Conservation (phyloP, 2,113 vertebrate genomes). For the Tetrao urogallus region DNA sequence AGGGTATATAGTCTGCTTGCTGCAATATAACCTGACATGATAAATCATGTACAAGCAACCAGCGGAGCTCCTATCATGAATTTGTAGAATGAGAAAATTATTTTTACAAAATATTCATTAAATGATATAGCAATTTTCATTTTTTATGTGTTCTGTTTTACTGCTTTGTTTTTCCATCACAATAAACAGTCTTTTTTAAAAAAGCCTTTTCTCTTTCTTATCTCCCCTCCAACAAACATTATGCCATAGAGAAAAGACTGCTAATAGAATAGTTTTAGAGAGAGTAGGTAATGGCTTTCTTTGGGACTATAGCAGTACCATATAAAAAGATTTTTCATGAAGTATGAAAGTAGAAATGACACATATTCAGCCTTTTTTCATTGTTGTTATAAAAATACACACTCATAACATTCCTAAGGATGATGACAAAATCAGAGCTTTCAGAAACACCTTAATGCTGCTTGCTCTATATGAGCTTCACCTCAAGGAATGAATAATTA, state of each 20-base stretch:
- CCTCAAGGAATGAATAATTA: neutral
- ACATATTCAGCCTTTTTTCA: neutral
- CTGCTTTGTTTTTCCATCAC: slow-evolving; percentile 46
- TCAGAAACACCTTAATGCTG: neutral
- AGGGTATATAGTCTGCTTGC: slow-evolving; percentile 66
- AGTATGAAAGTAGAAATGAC: neutral
- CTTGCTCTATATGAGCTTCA: neutral
- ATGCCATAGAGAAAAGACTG: slow-evolving; percentile 5
- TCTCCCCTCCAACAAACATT: slow-evolving; percentile 9
- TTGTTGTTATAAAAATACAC: neutral
- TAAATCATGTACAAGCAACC: slow-evolving; percentile 62
- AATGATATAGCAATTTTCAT: slow-evolving; percentile 60
- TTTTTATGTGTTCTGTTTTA: slow-evolving; percentile 59
- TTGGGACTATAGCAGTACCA: neutral
- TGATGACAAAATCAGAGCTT: slow-evolving; percentile 3
- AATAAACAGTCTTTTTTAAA: slow-evolving; percentile 35
- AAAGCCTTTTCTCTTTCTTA: slow-evolving; percentile 7
- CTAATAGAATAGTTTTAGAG: neutral
- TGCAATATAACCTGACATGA: slow-evolving; percentile 67
- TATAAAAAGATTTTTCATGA: neutral
- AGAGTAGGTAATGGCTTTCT: neutral
- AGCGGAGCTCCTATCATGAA: slow-evolving; percentile 29
- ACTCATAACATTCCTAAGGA: neutral
- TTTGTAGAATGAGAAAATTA: slow-evolving; percentile 52
- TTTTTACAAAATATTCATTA: slow-evolving; percentile 71